These are phyloP conservation scores for Chirona hameri DNA, from an alignment of 2,888 invertebrate species.

Conservation along the genomic window DNA sequence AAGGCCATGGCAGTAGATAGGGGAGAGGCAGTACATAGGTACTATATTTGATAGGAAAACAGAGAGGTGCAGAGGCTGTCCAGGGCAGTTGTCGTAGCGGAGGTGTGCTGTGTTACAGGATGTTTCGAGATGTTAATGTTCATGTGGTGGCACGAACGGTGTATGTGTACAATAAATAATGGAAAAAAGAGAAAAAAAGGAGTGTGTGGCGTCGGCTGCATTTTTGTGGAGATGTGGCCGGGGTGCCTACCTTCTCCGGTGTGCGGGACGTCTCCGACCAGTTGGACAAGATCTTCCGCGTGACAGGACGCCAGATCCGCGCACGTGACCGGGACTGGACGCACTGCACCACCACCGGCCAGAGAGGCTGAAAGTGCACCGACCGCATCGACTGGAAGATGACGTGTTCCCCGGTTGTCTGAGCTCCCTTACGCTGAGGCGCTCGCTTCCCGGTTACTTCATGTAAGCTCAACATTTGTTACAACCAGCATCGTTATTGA, in stretches of 20 bases:
- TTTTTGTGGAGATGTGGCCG: slow-evolving; percentile 98
- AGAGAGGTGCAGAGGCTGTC: too few species aligned
- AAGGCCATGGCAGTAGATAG: too few species aligned
- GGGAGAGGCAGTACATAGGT: too few species aligned
- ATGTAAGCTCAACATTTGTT: slow-evolving; percentile 45
- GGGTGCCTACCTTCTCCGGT: slow-evolving; percentile 95
- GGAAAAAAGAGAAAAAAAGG: too few species aligned
- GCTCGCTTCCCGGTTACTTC: slow-evolving; percentile 76
- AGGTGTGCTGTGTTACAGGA: too few species aligned
- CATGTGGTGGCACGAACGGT: too few species aligned
- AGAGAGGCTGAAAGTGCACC: slow-evolving; percentile 36
- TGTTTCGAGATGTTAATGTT: too few species aligned
- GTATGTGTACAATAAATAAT: too few species aligned
- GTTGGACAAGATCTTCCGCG: slow-evolving; percentile 96
- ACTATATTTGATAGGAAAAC: too few species aligned
- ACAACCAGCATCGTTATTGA: not conserved
- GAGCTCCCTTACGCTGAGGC: slow-evolving; percentile 83
- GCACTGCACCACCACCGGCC: slow-evolving; percentile 70
- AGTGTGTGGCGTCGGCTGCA: slow-evolving; percentile 99
- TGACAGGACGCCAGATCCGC: slow-evolving; percentile 93
- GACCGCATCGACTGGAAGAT: slow-evolving; percentile 57
- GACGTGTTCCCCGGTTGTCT: slow-evolving; percentile 85
- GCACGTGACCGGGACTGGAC: slow-evolving; percentile 87
- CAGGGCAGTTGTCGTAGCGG: too few species aligned
- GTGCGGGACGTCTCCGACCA: slow-evolving; percentile 96